Evolutionary conservation across 2,888 invertebrate genomes (phyloP).

Genomic region (Petrolisthes cinctipes): DNA sequence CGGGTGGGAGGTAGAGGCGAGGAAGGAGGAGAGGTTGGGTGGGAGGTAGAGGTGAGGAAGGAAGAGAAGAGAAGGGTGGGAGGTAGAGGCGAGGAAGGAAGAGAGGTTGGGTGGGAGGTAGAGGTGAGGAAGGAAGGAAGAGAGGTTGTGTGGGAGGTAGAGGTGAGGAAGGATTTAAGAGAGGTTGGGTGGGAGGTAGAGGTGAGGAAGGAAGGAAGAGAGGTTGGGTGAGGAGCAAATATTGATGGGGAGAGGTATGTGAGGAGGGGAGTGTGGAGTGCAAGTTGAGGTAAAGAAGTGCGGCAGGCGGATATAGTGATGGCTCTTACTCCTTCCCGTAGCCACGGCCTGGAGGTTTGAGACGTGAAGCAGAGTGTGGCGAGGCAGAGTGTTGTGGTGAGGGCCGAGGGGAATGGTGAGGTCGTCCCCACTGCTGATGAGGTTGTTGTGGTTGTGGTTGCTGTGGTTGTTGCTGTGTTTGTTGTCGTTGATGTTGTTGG

Average conservation of each 20-base stretch:
- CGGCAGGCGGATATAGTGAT: background rate
- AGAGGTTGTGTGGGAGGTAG: background rate
- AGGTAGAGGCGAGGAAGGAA: background rate
- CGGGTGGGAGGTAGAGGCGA: no score
- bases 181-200: background rate
- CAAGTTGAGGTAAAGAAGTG: background rate
- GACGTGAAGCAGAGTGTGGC: background rate
- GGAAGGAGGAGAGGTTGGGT: no score
- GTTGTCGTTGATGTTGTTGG: background rate
- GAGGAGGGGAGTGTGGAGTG: background rate
- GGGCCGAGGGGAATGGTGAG: slow-evolving; percentile 2
- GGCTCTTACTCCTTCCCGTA: slow-evolving; percentile 23
- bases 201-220: background rate
- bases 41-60: background rate
- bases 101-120: background rate
- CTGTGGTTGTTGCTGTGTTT: background rate
- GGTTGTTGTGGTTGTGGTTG: background rate
- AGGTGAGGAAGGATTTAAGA: background rate
- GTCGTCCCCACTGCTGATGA: background rate
- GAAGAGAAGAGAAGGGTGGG: background rate
- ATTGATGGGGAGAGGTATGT: background rate
- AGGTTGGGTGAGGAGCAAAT: no score
- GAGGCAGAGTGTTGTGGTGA: background rate
- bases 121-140: background rate
- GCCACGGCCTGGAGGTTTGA: background rate